Evolutionary conservation across 1,140 invertebrate species (phyloP).

Genomic region (Drosophila nigromelanica): DNA sequence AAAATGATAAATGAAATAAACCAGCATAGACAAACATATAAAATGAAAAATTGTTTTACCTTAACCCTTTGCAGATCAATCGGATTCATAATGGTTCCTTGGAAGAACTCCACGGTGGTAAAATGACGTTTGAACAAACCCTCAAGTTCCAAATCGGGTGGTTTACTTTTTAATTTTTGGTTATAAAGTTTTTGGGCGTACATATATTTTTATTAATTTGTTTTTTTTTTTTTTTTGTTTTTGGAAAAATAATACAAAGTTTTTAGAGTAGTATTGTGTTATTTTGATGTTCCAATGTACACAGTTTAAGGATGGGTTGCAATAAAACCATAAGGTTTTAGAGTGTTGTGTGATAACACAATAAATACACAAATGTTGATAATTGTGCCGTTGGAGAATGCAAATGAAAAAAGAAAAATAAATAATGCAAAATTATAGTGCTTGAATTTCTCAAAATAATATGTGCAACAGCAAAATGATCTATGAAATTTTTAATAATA

Average conservation of each 20-base stretch:
- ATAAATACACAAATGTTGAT: conserved; percentile 49
- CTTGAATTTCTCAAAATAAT: conserved; percentile 24
- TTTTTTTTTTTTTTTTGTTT: conserved; percentile 48
- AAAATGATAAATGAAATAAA: conserved; percentile 53
- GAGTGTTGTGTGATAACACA: conserved; percentile 50
- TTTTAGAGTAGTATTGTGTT: conserved; percentile 65
- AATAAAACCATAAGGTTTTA: conserved; percentile 58
- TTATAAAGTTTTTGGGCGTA: too few species aligned
- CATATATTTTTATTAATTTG: conserved; percentile 17
- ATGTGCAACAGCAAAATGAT: conserved; percentile 17
- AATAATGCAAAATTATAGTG: conserved; percentile 44
- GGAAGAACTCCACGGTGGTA: conserved; percentile 99
- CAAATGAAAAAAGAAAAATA: conserved; percentile 59
- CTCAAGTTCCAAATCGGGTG: conserved; percentile 98
- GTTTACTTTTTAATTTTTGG: conserved; percentile 87
- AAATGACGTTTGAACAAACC: conserved; percentile 99
- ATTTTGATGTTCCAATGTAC: conserved; percentile 67
- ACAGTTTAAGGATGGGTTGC: conserved; percentile 56
- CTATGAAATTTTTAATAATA: conserved; percentile 2
- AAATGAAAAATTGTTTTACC: conserved; percentile 89
- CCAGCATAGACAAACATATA: conserved; percentile 69
- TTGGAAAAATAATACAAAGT: conserved; percentile 73
- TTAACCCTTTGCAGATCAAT: conserved; percentile 99
- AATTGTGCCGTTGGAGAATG: conserved; percentile 64
- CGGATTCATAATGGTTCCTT: conserved; percentile 99